phyloP scores from a whole-genome alignment of 2,797 vertebrate genomes.

The Pygocentrus nattereri region DNA sequence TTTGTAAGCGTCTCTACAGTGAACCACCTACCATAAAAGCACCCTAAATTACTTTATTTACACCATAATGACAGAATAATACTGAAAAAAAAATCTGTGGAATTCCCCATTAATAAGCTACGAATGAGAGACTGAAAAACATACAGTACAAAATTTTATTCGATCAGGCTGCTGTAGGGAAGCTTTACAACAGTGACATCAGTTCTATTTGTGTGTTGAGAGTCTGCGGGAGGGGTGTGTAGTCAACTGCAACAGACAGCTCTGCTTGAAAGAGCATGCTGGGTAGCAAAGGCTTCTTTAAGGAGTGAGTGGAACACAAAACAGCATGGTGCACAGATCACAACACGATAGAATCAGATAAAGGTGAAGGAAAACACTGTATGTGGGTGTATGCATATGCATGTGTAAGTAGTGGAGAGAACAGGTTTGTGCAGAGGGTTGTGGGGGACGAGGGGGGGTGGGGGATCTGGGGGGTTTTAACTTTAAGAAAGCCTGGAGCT shows the following conservation, averaged over 20 bases:
- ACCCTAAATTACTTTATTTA: background rate
- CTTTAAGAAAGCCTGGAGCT: conserved; percentile 46
- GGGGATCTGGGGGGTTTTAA: background rate
- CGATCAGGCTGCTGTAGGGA: background rate
- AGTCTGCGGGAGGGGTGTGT: background rate
- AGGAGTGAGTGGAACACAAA: background rate
- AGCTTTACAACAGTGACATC: background rate
- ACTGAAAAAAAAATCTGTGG: background rate
- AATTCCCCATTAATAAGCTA: background rate
- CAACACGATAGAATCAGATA: conserved; percentile 26
- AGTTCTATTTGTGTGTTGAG: too few species aligned
- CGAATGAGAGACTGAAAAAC: too few species aligned
- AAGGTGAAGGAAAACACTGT: conserved; percentile 46
- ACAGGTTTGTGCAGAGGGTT: background rate
- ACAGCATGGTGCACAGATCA: conserved; percentile 37
- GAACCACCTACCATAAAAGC: background rate
- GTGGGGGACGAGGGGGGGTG: background rate
- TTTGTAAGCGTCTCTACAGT: background rate
- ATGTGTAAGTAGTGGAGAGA: conserved; percentile 15
- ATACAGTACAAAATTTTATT: too few species aligned
- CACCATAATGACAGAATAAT: background rate
- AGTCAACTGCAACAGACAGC: background rate
- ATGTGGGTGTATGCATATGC: conserved; percentile 40
- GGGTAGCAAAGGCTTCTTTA: conserved; percentile 18
- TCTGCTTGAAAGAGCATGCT: background rate